Evolutionary conservation across 1,140 invertebrate species (phyloP).

Genomic region (Pachypsylla venusta): DNA sequence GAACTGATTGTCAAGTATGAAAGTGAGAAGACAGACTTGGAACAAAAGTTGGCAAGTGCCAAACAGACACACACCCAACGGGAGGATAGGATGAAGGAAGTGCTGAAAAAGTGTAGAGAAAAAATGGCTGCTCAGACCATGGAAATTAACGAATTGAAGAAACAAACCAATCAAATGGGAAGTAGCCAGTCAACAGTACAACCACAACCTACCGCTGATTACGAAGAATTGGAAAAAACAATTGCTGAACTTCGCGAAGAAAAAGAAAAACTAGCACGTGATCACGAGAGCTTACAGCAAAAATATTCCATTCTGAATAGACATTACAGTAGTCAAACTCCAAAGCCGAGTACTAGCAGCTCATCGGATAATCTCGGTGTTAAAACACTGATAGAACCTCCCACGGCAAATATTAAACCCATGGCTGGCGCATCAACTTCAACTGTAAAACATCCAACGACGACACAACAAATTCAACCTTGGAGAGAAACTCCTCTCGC

Average conservation of each 20-base stretch:
- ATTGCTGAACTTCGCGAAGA: background rate
- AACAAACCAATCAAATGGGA: background rate
- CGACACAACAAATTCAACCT: conserved; percentile 32
- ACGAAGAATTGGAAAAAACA: background rate
- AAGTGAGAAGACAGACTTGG: background rate
- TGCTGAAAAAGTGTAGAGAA: conserved; percentile 32
- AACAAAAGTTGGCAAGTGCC: background rate
- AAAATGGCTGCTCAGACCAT: background rate
- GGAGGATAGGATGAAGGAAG: conserved; percentile 53
- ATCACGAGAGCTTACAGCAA: background rate
- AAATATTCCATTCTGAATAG: background rate
- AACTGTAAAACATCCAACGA: conserved; percentile 24
- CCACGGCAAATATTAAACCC: conserved; percentile 84
- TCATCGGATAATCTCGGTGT: conserved; percentile 38
- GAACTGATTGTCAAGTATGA: conserved; percentile 28
- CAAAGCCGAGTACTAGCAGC: background rate
- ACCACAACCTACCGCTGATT: background rate
- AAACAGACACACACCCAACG: conserved; percentile 45
- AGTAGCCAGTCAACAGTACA: background rate
- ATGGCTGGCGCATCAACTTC: conserved; percentile 53
- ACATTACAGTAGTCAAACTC: background rate
- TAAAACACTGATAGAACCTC: conserved; percentile 56
- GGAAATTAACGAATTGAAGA: conserved; percentile 4
- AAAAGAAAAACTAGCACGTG: background rate
- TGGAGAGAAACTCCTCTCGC: conserved; percentile 65